Conservation (phyloP, 37 sponge, comb jelly and placozoan species). For the Dysidea cf. avara region DNA sequence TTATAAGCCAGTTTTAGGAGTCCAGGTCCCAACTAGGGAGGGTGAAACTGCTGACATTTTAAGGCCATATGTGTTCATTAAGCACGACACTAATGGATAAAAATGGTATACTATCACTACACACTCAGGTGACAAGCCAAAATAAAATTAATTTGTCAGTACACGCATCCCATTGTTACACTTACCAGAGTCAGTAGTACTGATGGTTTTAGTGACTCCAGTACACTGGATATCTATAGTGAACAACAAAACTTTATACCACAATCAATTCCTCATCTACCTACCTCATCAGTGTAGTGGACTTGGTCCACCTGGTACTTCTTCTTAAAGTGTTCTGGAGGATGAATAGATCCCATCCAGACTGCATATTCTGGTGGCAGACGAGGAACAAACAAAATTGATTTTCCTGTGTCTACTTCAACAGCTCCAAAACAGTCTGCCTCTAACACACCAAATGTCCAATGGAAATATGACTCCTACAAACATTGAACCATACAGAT, state of each 20-base stretch:
- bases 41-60: too few species aligned
- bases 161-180: neutral
- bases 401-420: constrained; percentile 79
- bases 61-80: too few species aligned
- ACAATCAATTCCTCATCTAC: neutral
- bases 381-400: constrained; percentile 86
- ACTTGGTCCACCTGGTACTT: constrained; percentile 87
- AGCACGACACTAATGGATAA: too few species aligned
- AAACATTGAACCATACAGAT: too few species aligned
- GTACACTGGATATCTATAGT: constrained; percentile 47
- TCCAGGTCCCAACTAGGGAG: too few species aligned
- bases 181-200: constrained; percentile 77
- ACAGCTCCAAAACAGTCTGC: constrained; percentile 91
- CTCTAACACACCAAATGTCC: constrained; percentile 97
- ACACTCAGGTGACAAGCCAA: too few species aligned
- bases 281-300: constrained; percentile 82
- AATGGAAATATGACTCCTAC: constrained; percentile 98
- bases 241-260: neutral
- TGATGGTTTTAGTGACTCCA: constrained; percentile 57
- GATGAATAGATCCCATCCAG: constrained; percentile 97
- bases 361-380: constrained; percentile 90
- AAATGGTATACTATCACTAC: too few species aligned
- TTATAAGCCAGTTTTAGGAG: too few species aligned
- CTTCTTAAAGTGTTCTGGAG: constrained; percentile 82
- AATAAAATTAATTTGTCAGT: too few species aligned